Base-by-base conservation (phyloP, 2,797 vertebrate genomes). In the Micromesistius poutassou region DNA sequence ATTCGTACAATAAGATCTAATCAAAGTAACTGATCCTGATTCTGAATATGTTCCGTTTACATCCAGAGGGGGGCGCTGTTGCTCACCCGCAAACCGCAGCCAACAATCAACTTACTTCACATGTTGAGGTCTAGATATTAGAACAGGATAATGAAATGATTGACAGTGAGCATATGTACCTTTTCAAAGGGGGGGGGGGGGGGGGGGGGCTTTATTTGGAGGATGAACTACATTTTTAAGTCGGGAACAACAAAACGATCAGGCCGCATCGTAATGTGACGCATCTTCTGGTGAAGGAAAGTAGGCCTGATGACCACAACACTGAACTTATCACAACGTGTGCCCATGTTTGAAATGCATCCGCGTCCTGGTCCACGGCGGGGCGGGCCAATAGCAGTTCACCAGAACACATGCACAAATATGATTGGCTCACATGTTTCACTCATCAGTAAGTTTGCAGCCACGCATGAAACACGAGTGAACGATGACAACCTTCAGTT, bases 61-160 rank as follows among this genome's bases (percentile, higher is more conserved):
- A 66, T 83, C 78, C 91, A 84, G 86, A 80, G 30, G 86, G 90
- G 75, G 91, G 88, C 85, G 79, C 90, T 91, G 82, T 91, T 92
- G 89, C 72, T 80, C 81, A 81, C 81, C 79, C 72, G 82, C 33
- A 33, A 42, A 0, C 42, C 22, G 36, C 36, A n/a, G n/a, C 33
- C 36, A 12, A 22, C 33, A 28, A 38, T 13, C 22, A 73, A 25
- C 31, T 73, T n/a, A 72, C 33, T 35, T 72, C 28, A n/a, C 22
- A 33, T 72, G 71, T n/a, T 12, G 70, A 30, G 70, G 70, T 71
- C 70, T 71, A 71, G 10, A 71, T 31, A 30, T 71, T 71, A 22
- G 5, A 55, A 66, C 25, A 10, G 62, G 71, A 19, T 71, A 16
- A 31, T 30, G n/a, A 36, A 38, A n/a, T 38, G 8, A 35, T 40